Percentiles rank a stretch among this genome's conserved stretches.
These are phyloP conservation scores for Aphelenchoides avenae DNA, from an alignment of 1,140 invertebrate genomes.

Conservation along the genomic window DNA sequence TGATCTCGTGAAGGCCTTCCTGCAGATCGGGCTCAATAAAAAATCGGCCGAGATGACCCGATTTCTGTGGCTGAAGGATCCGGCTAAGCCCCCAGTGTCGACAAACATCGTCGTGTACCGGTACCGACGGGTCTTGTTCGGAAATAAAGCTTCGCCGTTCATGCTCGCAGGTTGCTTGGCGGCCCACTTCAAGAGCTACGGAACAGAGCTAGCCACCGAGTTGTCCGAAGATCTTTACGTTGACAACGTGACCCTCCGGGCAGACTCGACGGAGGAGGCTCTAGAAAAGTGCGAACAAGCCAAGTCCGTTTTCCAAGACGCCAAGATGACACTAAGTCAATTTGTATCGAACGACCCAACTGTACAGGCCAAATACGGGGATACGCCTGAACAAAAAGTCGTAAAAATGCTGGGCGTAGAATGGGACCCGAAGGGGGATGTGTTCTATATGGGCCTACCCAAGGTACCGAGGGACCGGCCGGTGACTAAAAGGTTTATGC, in stretches of 20 bases:
- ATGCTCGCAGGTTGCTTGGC: constrained; percentile 9
- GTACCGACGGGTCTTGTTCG: constrained; percentile 21
- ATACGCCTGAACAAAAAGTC: too few relatives aligned
- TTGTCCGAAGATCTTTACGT: constrained; percentile 17
- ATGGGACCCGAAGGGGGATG: too few relatives aligned
- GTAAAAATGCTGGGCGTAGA: too few relatives aligned
- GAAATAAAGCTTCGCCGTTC: constrained; percentile 13
- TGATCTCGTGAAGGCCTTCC: constrained; percentile 36
- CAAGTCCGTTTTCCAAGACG: constrained; percentile 8
- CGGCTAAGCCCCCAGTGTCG: too few relatives aligned
- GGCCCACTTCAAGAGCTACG: not conserved
- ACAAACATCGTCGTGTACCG: constrained; percentile 5
- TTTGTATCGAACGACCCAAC: constrained; percentile 8
- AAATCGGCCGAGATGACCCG: not conserved
- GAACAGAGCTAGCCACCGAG: not conserved
- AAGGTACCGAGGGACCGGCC: too few relatives aligned
- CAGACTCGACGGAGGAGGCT: not conserved
- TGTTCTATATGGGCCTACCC: too few relatives aligned
- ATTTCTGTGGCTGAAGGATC: constrained; percentile 38
- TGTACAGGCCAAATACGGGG: too few relatives aligned
- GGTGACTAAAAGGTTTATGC: too few relatives aligned
- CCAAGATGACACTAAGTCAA: constrained; percentile 26
- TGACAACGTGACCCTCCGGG: constrained; percentile 21
- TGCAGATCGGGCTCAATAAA: constrained; percentile 2
- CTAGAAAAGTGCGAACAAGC: not conserved